phyloP scores from a whole-genome alignment of 2,888 invertebrate species.

The Phalera bucephala region DNA sequence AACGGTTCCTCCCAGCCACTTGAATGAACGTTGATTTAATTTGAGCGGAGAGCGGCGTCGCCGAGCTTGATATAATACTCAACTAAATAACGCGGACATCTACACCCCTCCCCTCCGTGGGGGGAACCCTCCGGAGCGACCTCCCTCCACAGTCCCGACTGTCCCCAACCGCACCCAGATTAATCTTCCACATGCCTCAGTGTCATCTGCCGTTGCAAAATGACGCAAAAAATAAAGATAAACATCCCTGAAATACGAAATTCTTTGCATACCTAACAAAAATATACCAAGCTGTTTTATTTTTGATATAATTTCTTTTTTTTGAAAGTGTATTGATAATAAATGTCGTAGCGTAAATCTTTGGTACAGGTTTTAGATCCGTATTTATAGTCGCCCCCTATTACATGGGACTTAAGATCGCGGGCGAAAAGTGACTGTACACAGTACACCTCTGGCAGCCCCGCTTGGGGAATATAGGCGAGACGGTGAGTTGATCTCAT shows the following conservation, averaged over 20 bases:
- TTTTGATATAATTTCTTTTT: no score
- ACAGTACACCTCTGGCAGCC: no score
- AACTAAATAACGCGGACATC: conserved; percentile 66
- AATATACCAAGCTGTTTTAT: no score
- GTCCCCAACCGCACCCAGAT: conserved; percentile 47
- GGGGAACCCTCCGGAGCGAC: conserved; percentile 9
- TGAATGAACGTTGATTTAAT: conserved; percentile 65
- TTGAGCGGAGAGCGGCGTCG: conserved; percentile 47
- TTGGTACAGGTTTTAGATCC: no score
- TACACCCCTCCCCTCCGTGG: conserved; percentile 18
- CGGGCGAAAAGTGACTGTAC: no score
- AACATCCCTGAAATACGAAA: conserved; percentile 42
- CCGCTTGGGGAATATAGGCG: no score
- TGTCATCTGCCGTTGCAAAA: conserved; percentile 68
- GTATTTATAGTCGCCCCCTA: no score
- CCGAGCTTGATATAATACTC: conserved; percentile 62
- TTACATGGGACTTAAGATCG: no score
- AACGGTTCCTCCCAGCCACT: conserved; percentile 50
- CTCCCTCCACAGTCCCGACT: conserved; percentile 13
- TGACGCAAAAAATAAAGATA: conserved; percentile 67
- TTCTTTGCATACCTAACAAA: conserved; percentile 29
- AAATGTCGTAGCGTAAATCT: no score
- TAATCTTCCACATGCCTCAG: conserved; percentile 72
- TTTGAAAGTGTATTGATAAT: no score
- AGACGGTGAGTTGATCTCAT: no score